Base-by-base conservation (phyloP, 2,888 invertebrate species). In the Pocota personata region DNA sequence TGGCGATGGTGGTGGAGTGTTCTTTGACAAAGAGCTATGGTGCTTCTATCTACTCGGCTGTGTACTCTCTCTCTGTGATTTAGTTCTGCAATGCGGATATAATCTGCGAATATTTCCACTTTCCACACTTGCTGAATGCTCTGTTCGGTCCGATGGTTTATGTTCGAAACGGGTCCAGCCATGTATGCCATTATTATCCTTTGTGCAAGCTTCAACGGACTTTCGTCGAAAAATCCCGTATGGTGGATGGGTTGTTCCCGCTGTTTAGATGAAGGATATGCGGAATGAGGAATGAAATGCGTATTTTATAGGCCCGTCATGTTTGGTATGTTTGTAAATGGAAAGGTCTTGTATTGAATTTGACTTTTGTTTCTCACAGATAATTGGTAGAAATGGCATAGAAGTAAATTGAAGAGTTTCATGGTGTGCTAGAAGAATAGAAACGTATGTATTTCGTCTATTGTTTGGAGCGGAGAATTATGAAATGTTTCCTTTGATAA, bases 11-110 rank as follows among this genome's bases (percentile, higher is more conserved):
- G 27, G 40, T 16, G 27, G 24, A 14, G 72, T 27, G 46, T 52
- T 66, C 57, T 50, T 52, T 55, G 37, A 27, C 50, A 37, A 50
- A 72, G 35, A 7, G 37, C 72, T 52, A 55, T 52, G 52, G 37
- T 55, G 62, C 40, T 14, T 16, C 46, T 40, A 37, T 40, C 16
- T 40, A 46, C 21, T 57, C 43, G 19, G 50, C 50, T 66, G 16
- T 30, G 46, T 43, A 8, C 43, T 58, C 32, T 16, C 30, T 48
- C 16, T 30, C 40, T 32, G 35, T 66, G 46, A 66, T 76, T 57
- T 48, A 64, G 67, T 77, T 60, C 77, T 69, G 77, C 77, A 77
- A 60, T 77, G 77, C 77, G 60, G 77, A 77, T 69, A 67, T 77
- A 52, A 69, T 67, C 67, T 60, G 77, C 58, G 69, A 77, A 69